Conservation (phyloP, 2,888 invertebrate genomes). For the Branchipolynoe longqiensis region DNA sequence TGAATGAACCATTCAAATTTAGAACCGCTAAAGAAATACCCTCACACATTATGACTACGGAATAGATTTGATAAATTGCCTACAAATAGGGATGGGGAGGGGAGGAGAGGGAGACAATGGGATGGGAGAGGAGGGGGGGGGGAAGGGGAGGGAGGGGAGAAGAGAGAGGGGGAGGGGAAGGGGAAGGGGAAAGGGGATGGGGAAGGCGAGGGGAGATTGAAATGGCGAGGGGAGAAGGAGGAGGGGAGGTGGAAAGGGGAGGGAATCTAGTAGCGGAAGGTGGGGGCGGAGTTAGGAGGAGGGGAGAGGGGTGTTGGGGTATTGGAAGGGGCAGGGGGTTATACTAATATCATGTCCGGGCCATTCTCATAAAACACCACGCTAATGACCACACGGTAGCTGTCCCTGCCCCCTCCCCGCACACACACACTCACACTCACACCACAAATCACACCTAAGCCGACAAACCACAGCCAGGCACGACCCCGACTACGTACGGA, state of each 20-base stretch:
- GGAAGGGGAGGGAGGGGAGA: background rate
- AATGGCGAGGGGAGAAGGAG: background rate
- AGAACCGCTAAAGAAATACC: no score
- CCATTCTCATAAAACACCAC: conserved; percentile 11
- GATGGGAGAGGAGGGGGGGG: background rate
- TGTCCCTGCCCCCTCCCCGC: background rate
- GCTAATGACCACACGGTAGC: background rate
- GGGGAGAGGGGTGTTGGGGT: background rate
- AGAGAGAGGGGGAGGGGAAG: background rate
- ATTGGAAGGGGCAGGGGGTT: background rate
- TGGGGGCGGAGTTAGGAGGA: background rate
- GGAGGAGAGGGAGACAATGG: background rate
- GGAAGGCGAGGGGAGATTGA: background rate
- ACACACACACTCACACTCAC: background rate
- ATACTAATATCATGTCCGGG: conserved; percentile 25
- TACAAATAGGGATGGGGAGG: no score
- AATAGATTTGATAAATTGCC: no score
- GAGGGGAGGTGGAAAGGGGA: background rate
- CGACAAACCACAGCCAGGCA: background rate
- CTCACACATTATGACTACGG: no score
- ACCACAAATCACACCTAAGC: background rate
- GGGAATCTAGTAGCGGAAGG: background rate
- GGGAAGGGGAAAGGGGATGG: background rate
- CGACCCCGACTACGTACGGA: no score
- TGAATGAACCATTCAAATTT: no score